These are phyloP conservation scores for Agonopterix subpropinquella DNA, from an alignment of 2,888 invertebrate species.

Conservation along the genomic window DNA sequence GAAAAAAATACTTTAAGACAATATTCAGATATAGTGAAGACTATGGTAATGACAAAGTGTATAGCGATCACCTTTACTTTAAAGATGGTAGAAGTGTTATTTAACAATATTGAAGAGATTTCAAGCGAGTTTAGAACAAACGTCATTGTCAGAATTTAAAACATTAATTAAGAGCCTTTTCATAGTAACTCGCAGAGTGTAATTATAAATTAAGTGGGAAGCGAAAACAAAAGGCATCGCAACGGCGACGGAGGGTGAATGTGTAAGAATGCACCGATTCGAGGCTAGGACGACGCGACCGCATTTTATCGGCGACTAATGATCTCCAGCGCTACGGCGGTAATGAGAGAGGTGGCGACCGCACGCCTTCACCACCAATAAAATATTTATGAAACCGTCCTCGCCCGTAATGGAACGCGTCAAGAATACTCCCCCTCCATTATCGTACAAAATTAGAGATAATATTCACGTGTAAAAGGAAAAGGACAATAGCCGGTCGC, in stretches of 20 bases:
- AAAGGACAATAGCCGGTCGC: slow-evolving; percentile 58
- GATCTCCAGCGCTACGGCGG: slow-evolving; percentile 46
- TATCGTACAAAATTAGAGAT: slow-evolving; percentile 30
- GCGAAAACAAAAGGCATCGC: slow-evolving; percentile 43
- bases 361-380: slow-evolving; percentile 54
- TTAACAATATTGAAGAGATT: background rate
- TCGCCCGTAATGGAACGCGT: slow-evolving; percentile 57
- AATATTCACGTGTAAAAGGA: slow-evolving; percentile 12
- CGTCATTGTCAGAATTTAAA: no score
- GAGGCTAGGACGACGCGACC: slow-evolving; percentile 28
- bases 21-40: no score
- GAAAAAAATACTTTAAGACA: no score
- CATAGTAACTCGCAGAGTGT: slow-evolving; percentile 11
- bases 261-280: slow-evolving; percentile 48
- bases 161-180: background rate
- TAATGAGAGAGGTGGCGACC: slow-evolving; percentile 59
- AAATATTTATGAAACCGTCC: slow-evolving; percentile 69
- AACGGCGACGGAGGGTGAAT: slow-evolving; percentile 12
- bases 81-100: background rate
- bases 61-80: no score
- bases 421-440: slow-evolving; percentile 45
- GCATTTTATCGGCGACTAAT: slow-evolving; percentile 69
- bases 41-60: no score
- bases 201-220: slow-evolving; percentile 36
- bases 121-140: background rate